phyloP scores from a whole-genome alignment of 2,113 vertebrate species.

The Regulus satrapa region DNA sequence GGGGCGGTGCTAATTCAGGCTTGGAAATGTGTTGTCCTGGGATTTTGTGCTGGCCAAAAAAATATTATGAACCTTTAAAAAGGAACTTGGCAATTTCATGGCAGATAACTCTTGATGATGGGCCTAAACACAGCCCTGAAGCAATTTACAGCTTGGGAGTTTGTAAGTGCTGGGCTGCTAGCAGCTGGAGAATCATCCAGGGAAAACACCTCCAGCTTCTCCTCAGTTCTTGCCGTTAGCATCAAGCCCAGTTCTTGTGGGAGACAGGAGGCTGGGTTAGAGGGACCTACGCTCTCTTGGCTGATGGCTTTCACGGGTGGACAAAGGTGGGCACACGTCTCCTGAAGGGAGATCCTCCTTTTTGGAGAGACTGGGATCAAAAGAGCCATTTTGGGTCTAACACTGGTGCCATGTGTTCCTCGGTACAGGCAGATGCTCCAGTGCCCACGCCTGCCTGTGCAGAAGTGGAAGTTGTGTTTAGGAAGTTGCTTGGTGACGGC shows the following conservation, averaged over 20 bases:
- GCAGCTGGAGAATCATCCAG: not conserved
- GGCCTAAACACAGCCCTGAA: not conserved
- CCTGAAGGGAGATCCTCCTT: not conserved
- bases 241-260: not conserved
- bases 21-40: not conserved
- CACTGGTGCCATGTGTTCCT: rapidly evolving
- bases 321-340: rapidly evolving
- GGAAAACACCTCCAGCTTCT: not conserved
- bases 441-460: not conserved
- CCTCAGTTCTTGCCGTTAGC: not conserved
- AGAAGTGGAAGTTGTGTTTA: not conserved
- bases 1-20: not conserved
- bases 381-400: not conserved
- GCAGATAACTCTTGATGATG: not conserved
- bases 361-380: not conserved
- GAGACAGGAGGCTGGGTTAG: not conserved
- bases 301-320: not conserved
- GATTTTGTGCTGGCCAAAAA: not conserved
- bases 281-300: not conserved
- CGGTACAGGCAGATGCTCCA: not conserved
- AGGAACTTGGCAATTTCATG: constrained; percentile 1
- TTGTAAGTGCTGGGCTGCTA: not conserved
- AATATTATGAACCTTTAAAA: not conserved
- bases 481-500: not conserved
- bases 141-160: not conserved